A percentile compares a stretch with the other conserved stretches of the same genome.
These are phyloP conservation scores for Oryzias sinensis DNA, from an alignment of 2,797 vertebrate genomes.

Conservation along the genomic window DNA sequence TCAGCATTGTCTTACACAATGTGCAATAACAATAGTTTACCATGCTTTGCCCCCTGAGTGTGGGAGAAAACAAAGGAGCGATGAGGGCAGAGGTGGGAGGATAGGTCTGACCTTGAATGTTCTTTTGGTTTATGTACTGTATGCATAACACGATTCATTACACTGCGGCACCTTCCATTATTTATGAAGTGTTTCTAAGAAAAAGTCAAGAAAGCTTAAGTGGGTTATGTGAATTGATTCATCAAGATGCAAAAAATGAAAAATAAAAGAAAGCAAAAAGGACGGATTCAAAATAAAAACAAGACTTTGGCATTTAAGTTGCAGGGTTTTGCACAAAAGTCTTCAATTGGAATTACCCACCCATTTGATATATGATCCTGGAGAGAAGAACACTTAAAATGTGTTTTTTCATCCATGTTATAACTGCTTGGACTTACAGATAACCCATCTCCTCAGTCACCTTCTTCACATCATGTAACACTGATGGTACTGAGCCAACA, in stretches of 20 bases:
- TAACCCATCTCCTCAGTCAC: no score
- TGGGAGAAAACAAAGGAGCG: slow-evolving; percentile 13
- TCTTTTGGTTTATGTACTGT: slow-evolving; percentile 25
- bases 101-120: slow-evolving; percentile 34
- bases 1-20: no score
- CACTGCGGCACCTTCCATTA: slow-evolving; percentile 46
- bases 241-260: slow-evolving; percentile 1
- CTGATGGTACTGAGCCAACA: no score
- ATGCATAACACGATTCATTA: slow-evolving; percentile 37
- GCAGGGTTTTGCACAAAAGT: slow-evolving; percentile 3
- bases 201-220: slow-evolving; percentile 27
- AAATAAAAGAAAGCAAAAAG: slow-evolving; percentile 24
- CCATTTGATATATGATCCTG: no score
- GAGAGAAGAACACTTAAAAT: no score
- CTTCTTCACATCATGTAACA: no score
- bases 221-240: slow-evolving; percentile 15
- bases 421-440: no score
- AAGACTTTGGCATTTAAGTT: slow-evolving; percentile 1
- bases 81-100: slow-evolving; percentile 16
- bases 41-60: not conserved
- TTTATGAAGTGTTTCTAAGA: slow-evolving; percentile 40
- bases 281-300: slow-evolving; percentile 19
- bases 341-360: slow-evolving; percentile 16
- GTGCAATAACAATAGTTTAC: no score
- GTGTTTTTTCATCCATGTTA: no score